Conservation (phyloP, 2,797 vertebrate species). For the Channallabes apus region DNA sequence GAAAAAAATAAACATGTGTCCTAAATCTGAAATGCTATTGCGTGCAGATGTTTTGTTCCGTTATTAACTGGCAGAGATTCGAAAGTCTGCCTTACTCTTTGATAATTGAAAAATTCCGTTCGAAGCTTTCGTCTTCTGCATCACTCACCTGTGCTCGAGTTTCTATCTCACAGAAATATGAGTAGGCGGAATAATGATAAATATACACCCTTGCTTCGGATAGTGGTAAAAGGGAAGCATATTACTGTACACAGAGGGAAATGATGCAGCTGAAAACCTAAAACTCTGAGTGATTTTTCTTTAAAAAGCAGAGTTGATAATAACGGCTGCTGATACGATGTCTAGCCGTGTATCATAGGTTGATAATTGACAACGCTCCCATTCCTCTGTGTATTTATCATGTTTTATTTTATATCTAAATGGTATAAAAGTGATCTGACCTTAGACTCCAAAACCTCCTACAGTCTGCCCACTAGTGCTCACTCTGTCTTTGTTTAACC, state of each 20-base stretch:
- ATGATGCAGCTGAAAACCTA: background rate
- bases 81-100: slow-evolving; percentile 10
- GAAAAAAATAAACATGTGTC: background rate
- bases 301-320: background rate
- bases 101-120: slow-evolving; percentile 34
- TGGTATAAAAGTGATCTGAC: background rate
- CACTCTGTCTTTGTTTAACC: background rate
- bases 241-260: slow-evolving; percentile 5
- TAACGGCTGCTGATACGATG: background rate
- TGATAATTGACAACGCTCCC: background rate
- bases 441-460: background rate
- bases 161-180: background rate
- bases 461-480: background rate
- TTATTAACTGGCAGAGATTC: slow-evolving; percentile 23
- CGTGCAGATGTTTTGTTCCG: slow-evolving; percentile 29
- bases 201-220: slow-evolving; percentile 16
- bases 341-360: background rate
- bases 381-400: background rate
- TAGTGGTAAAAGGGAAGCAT: slow-evolving; percentile 2
- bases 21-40: slow-evolving; percentile 27
- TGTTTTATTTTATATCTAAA: background rate
- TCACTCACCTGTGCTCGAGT: slow-evolving; percentile 1
- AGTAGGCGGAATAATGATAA: slow-evolving; percentile 28
- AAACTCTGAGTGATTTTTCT: background rate
- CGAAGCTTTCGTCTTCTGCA: slow-evolving; percentile 16